phyloP scores from a whole-genome alignment of 2,888 invertebrate genomes.

The Cryptocephalus primarius region DNA sequence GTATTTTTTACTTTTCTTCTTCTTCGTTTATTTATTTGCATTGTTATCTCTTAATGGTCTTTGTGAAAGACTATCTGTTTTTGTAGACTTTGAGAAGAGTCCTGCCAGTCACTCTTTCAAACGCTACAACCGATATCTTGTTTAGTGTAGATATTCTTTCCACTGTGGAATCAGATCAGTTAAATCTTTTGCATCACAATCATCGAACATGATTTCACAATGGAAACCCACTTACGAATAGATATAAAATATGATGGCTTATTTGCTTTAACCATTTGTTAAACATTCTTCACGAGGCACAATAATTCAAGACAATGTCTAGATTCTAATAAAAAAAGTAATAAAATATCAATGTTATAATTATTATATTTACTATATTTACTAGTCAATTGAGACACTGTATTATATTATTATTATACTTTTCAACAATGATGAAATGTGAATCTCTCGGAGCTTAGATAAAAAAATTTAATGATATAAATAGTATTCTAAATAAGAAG shows the following conservation, averaged over 20 bases:
- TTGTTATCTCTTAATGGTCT: background rate
- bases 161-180: no score
- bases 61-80: background rate
- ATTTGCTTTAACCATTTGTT: constrained; percentile 26
- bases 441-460: constrained; percentile 1
- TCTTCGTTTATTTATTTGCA: background rate
- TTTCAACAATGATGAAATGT: background rate
- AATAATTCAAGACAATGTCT: constrained; percentile 39
- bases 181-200: no score
- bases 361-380: constrained; percentile 26
- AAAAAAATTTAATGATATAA: background rate
- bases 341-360: constrained; percentile 24
- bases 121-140: no score
- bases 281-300: constrained; percentile 32
- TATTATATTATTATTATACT: constrained; percentile 13
- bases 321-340: constrained; percentile 29
- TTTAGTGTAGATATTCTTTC: no score
- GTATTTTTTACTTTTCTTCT: background rate
- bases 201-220: no score
- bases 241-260: constrained; percentile 6
- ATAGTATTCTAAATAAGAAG: constrained; percentile 1
- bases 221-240: no score
- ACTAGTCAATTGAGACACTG: constrained; percentile 35
- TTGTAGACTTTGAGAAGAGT: no score
- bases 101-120: no score